Base-by-base conservation (phyloP, 2,797 vertebrate genomes). In the Perodicticus potto region DNA sequence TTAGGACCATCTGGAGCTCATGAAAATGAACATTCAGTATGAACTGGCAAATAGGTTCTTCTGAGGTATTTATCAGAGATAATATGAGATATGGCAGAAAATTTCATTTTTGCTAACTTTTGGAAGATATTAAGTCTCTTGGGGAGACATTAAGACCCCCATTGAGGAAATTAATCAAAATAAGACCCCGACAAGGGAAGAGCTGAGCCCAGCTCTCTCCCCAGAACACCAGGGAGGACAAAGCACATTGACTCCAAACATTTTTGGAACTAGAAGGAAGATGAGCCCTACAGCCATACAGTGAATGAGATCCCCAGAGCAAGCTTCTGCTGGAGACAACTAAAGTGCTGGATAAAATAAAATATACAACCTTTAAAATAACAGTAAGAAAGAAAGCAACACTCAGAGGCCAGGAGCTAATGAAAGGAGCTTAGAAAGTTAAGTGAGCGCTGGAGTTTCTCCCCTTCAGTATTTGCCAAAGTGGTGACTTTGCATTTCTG, bases 71-170 rank as follows among this genome's bases (percentile, higher is more conserved):
- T 80, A 34, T 32, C 20, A 57, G 57, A 37, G 32, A 67, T 45
- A 59, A 72, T 29, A 83, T 59, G 17, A 87, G 34, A 40, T 65
- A 34, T 14, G 4, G 20, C 19, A 53, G 9, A 53, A 74, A 83
- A 22, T 67, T 49, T 86, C 16, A 78, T 67, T 86, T 93, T 49
- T 89, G 43, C 43, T 80, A 93, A 89, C 3, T 40, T 92, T 80
- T 74, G 67, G 81, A 89, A 95, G 63, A 53, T 43, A 19, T 13
- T 70, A 61, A 40, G 6, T 34, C 78, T 74, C 91, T 86, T 34
- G n/a, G 16, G n/a, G 69, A 69, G 40, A 91, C 17, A 32, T 29
- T 43, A 83, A 74, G 9, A 29, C 12, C 3, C 29, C 53, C 40
- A 17, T 65, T 55, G 53, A 77, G 77, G 27, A 89, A 86, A 34